phyloP scores from a whole-genome alignment of 1,140 invertebrate species.

The Leptinotarsa defecta region DNA sequence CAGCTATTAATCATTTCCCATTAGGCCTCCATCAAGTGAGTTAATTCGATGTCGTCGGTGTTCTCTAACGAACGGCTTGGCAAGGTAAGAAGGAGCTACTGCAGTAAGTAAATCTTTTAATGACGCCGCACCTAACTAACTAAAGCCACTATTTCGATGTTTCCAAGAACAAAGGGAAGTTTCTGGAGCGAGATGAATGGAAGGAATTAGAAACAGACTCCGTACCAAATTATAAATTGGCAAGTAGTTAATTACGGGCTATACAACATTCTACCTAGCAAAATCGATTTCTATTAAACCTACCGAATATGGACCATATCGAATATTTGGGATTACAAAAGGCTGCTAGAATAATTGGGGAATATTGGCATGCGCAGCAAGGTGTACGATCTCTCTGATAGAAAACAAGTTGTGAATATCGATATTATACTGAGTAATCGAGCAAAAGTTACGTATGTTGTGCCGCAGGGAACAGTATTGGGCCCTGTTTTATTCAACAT shows the following conservation, averaged over 20 bases:
- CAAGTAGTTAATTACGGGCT: background rate
- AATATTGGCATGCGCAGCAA: too few species aligned
- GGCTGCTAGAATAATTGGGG: too few species aligned
- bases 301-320: too few species aligned
- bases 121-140: background rate
- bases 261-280: too few species aligned
- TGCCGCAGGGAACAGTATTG: too few species aligned
- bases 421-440: too few species aligned
- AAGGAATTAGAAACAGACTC: background rate
- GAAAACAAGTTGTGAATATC: too few species aligned
- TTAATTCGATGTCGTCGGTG: background rate
- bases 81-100: background rate
- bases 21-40: background rate
- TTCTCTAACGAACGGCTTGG: background rate
- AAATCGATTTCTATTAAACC: too few species aligned
- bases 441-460: too few species aligned
- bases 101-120: background rate
- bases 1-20: conserved; percentile 8
- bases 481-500: too few species aligned
- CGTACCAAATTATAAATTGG: background rate
- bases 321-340: too few species aligned
- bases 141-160: background rate
- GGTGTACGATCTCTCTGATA: too few species aligned
- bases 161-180: background rate
- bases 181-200: background rate